Percentiles rank a stretch among this genome's conserved stretches.
Evolutionary conservation across 1,140 invertebrate genomes (phyloP).

Genomic region (Cryptotermes secundus): DNA sequence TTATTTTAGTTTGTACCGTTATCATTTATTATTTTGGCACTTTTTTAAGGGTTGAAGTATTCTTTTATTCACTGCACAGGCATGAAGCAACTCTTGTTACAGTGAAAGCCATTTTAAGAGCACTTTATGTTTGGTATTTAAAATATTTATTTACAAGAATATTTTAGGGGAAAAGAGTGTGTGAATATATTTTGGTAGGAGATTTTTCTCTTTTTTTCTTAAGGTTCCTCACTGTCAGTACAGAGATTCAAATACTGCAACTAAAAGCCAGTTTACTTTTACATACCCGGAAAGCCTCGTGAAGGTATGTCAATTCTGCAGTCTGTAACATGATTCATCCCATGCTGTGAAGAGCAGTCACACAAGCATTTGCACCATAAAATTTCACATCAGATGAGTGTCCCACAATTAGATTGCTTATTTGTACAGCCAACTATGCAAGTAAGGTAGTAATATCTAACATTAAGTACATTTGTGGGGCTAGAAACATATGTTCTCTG

Average conservation of each 20-base stretch:
- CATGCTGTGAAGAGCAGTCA: not conserved
- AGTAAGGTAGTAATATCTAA: not conserved
- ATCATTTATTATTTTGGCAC: not conserved
- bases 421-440: conserved; percentile 16
- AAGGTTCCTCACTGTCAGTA: conserved; percentile 48
- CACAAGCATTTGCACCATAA: conserved; percentile 11
- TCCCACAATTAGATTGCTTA: not conserved
- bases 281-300: conserved; percentile 54
- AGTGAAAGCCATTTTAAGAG: not conserved
- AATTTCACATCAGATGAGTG: not conserved
- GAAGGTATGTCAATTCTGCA: conserved; percentile 48
- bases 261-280: conserved; percentile 55
- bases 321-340: not conserved
- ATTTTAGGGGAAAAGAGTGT: not conserved
- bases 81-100: not conserved
- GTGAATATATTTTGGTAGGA: conserved; percentile 24
- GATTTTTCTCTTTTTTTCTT: conserved; percentile 46
- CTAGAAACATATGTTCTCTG: too few species aligned
- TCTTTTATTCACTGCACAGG: not conserved
- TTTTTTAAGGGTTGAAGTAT: not conserved
- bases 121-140: not conserved
- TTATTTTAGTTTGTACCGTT: not conserved
- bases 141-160: not conserved
- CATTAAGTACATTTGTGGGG: too few species aligned
- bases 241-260: conserved; percentile 39